These are phyloP conservation scores for Synanceia verrucosa DNA, from an alignment of 2,797 vertebrate genomes.

Conservation along the genomic window DNA sequence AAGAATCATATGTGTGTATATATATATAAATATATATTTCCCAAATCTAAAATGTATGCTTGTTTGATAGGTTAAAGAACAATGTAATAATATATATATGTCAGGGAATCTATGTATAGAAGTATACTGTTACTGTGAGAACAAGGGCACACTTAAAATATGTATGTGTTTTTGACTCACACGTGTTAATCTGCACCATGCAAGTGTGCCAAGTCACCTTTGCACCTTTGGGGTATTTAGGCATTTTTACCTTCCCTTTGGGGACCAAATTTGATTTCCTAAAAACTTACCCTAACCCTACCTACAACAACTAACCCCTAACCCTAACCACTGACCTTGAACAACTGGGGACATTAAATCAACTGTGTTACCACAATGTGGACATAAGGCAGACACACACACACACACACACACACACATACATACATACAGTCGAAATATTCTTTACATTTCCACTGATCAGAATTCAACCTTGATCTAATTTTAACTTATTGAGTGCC, in stretches of 20 bases:
- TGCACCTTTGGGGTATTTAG: no score
- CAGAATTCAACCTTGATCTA: conserved; percentile 18
- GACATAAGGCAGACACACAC: neutral
- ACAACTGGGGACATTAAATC: no score
- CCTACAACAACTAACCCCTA: no score
- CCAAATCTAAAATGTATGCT: neutral
- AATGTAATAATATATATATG: neutral
- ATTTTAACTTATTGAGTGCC: no score
- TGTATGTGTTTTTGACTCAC: neutral
- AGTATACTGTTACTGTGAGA: neutral
- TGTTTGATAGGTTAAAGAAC: neutral
- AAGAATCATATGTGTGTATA: no score
- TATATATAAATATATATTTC: neutral
- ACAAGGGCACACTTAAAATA: neutral
- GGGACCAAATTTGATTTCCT: no score
- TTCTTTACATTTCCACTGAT: conserved; percentile 5
- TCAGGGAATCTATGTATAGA: neutral
- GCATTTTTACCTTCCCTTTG: no score
- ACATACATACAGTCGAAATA: neutral
- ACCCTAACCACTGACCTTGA: no score
- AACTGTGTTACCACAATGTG: no score
- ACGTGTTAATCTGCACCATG: neutral
- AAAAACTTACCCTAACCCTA: no score
- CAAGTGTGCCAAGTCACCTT: neutral
- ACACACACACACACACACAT: no score